Evolutionary conservation across 92 coral and sea anemone genomes (phyloP).

Genomic region (Zoanthus gigantus): DNA sequence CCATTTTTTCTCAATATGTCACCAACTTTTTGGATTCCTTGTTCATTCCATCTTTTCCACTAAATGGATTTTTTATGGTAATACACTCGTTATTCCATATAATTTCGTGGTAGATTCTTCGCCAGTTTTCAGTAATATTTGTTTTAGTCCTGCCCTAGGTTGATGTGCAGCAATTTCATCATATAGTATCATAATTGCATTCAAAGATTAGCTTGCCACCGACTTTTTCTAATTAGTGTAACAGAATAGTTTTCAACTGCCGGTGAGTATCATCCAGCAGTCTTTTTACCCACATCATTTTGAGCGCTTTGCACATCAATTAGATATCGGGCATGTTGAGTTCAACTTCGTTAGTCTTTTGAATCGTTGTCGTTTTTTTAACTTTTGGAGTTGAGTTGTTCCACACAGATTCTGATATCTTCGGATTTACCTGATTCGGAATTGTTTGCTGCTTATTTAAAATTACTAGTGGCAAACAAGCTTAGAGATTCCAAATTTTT

Average conservation of each 20-base stretch:
- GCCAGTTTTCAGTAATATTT: too few relatives aligned
- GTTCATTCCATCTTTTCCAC: neutral
- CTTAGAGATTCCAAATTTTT: too few relatives aligned
- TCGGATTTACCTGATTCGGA: conserved; percentile 11
- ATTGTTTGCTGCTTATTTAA: neutral
- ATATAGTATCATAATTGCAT: too few relatives aligned
- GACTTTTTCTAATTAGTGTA: too few relatives aligned
- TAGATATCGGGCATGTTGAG: conserved; percentile 23
- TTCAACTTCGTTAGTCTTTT: neutral
- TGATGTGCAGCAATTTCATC: too few relatives aligned
- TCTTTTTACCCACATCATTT: conserved; percentile 11
- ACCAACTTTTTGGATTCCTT: neutral
- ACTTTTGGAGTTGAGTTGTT: neutral
- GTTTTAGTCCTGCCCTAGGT: too few relatives aligned
- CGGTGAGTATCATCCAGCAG: neutral
- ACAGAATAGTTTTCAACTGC: conserved; percentile 4
- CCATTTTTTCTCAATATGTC: neutral
- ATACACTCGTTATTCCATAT: neutral
- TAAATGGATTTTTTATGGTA: neutral
- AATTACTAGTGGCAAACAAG: neutral
- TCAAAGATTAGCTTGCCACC: too few relatives aligned
- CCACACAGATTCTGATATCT: neutral
- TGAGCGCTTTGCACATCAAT: neutral
- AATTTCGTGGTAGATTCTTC: too few relatives aligned
- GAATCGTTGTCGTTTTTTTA: neutral